Base-by-base conservation (phyloP, 2,797 vertebrate species). In the Rhynchotus rufescens region DNA sequence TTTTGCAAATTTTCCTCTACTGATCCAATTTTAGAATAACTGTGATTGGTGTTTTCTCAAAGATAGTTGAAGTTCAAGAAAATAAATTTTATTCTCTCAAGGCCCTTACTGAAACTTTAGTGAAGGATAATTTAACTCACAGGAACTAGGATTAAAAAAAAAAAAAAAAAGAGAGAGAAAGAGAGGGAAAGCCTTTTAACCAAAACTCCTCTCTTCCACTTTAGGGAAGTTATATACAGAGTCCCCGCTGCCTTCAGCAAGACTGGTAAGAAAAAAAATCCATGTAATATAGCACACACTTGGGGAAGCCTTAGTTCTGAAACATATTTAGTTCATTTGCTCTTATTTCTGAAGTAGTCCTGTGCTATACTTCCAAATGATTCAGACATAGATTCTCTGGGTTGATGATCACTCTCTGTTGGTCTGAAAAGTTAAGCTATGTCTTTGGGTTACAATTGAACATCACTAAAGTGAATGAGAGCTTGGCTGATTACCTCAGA, bases 1-100 rank as follows among this genome's bases (percentile, higher is more conserved):
- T 68, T 84, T 88, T 82, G 80, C n/a, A 62, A 77, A 86, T 92
- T 86, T 78, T n/a, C 22, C n/a, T 91, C 45, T 71, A 34, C 20
- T 61, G 28, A 59, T 82, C 89, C 47, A 77, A 40, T 22, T 80
- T 91, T 84, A 67, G 26, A 90, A 84, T 61, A 81, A 81, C 59
- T 67, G 13, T 67, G 57, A 73, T 69, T 67, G 30, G 36, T 69
- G 10, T 34, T 52, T 90, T 90, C 88, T 80, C 71, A 76, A 84
- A 92, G 42, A 74, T n/a, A 91, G 20, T 13, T 80, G 84, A 64
- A 86, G 56, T 79, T 92, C 42, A 84, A 51, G 67, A 73, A 89
- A 74, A 71, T 9, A 56, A 74, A 76, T 52, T 86, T 89, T 71
- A 76, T 76, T 91, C 21, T 84, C 32, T 84, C 57, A 82, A 92